Conservation (phyloP, 2,888 invertebrate species). For the Dorcus hopei region DNA sequence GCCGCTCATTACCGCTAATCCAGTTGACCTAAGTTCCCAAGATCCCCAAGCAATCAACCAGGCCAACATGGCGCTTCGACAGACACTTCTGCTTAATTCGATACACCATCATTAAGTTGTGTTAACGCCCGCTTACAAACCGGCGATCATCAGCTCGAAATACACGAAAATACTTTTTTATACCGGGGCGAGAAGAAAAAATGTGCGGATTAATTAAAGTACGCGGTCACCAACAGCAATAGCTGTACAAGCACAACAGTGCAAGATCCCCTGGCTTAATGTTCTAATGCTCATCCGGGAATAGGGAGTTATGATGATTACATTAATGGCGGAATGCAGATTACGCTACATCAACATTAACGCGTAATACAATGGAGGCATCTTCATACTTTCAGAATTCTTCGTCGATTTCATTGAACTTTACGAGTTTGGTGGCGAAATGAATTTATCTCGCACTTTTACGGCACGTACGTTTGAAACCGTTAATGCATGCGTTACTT, state of each 20-base stretch:
- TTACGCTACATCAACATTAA: slow-evolving; percentile 22
- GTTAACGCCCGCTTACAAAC: neutral
- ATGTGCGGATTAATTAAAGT: neutral
- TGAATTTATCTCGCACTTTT: too few relatives aligned
- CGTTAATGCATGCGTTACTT: too few relatives aligned
- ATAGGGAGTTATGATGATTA: slow-evolving; percentile 41
- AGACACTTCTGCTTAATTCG: slow-evolving; percentile 18
- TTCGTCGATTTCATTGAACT: too few relatives aligned
- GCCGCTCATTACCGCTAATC: slow-evolving; percentile 34
- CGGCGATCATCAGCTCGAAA: neutral
- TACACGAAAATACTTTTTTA: neutral
- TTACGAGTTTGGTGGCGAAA: too few relatives aligned
- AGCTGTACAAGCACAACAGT: neutral
- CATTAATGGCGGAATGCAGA: slow-evolving; percentile 35
- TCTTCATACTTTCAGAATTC: too few relatives aligned
- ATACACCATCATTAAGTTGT: neutral
- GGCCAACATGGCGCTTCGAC: slow-evolving; percentile 24
- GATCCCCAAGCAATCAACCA: slow-evolving; percentile 32
- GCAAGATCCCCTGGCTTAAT: slow-evolving; percentile 20
- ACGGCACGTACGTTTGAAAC: too few relatives aligned
- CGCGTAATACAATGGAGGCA: neutral
- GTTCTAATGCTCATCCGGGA: slow-evolving; percentile 36
- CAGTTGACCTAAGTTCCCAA: slow-evolving; percentile 31
- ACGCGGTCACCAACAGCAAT: neutral
- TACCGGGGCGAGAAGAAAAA: too few relatives aligned